Base-by-base conservation (phyloP, 2,113 vertebrate genomes). In the Clarias gariepinus region DNA sequence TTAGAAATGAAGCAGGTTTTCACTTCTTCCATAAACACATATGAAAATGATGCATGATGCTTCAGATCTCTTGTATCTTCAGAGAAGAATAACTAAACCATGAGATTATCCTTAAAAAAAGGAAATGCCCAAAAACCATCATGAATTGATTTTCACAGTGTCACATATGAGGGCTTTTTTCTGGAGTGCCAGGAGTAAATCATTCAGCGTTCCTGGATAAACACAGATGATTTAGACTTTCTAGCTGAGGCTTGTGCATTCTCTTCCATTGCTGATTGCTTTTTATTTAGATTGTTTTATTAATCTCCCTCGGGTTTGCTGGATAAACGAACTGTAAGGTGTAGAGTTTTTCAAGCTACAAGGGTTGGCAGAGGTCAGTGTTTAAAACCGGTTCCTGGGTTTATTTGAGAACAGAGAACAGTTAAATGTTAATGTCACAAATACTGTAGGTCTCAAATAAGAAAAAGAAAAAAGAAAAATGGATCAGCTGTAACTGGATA, bases 151-250 rank as follows among this genome's bases (percentile, higher is more conserved):
- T 68, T 57, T 61, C 71, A 55, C 53, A n/a, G 33, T 36, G 61
- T 66, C 18, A 73, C n/a, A 87, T 78, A 89, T 73, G 53, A 84
- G 87, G 53, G 25, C 21, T 25, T 53, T 53, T n/a, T 55, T 21
- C 23, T 53, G 57, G 28, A 28, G 66, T 79, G 82, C 83, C 87
- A 87, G 74, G 57, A 61, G 23, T 52, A 77, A 81, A 61, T 81
- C 33, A 61, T 61, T 19, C 19, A 36, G 78, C 10, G 12, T 61
- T 58, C 33, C 69, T 85, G 80, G 84, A 87, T 82, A 90, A 89
- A 90, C 73, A 87, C 88, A 90, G 55, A 85, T 88, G 88, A 90
- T 87, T 90, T 89, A 87, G 57, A 78, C 74, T 60, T 36, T 82
- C 79, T 84, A 57, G 41, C 63, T 85, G 68, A 58, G 57, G 33